A percentile compares a stretch with the other conserved stretches of the same genome.
phyloP scores from a whole-genome alignment of 2,888 invertebrate genomes.

The Cotesia congregata region DNA sequence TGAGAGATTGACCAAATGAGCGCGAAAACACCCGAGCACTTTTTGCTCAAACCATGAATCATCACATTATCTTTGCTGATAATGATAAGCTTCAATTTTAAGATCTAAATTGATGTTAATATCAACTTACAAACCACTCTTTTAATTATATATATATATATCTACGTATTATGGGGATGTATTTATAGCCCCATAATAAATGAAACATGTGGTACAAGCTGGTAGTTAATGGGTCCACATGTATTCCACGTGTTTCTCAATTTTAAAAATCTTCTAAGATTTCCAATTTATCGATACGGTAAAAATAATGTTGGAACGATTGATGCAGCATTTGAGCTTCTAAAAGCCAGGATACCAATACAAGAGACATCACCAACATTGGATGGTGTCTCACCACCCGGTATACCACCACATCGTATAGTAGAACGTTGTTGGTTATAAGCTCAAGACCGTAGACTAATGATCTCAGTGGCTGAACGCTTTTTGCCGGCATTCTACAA shows the following conservation, averaged over 20 bases:
- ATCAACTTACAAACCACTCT: background rate
- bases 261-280: conserved; percentile 16
- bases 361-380: background rate
- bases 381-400: conserved; percentile 56
- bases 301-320: background rate
- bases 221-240: conserved; percentile 41
- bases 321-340: conserved; percentile 5
- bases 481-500: conserved; percentile 70
- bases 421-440: conserved; percentile 57
- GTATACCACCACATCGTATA: conserved; percentile 56
- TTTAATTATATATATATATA: background rate
- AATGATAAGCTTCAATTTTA: background rate
- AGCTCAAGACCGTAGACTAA: conserved; percentile 67
- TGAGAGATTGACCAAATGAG: conserved; percentile 25
- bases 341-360: background rate
- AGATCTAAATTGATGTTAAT: background rate
- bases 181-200: background rate
- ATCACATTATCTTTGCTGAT: background rate
- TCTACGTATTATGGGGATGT: background rate
- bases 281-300: conserved; percentile 11
- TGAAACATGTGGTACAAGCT: background rate
- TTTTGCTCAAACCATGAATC: conserved; percentile 10
- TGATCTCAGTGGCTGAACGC: conserved; percentile 66
- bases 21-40: conserved; percentile 1
- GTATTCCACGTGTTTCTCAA: conserved; percentile 48